These are phyloP conservation scores for Rapana venosa DNA, from an alignment of 2,888 invertebrate genomes.

Conservation along the genomic window DNA sequence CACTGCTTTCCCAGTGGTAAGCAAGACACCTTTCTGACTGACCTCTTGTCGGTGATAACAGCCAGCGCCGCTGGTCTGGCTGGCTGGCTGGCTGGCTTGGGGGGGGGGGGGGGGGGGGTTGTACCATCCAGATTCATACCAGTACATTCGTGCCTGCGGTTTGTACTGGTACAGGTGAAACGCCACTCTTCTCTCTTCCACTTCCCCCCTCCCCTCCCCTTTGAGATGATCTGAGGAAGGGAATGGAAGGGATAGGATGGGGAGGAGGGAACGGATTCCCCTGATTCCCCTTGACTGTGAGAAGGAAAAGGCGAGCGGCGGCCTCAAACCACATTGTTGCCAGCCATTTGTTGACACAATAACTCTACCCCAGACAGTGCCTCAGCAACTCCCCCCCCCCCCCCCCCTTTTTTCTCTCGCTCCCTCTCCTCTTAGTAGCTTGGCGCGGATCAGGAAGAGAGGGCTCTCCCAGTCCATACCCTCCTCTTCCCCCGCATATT, in stretches of 20 bases:
- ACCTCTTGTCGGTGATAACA: conserved; percentile 3
- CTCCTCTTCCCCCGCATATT: background rate
- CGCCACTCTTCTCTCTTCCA: too few species aligned
- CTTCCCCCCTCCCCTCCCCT: too few species aligned
- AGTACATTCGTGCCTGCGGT: too few species aligned
- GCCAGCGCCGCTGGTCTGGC: background rate
- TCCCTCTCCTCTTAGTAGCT: background rate
- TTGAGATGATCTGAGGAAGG: background rate
- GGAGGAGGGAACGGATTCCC: too few species aligned
- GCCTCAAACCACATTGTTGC: conserved; percentile 16
- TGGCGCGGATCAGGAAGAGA: background rate
- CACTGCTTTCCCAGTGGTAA: too few species aligned
- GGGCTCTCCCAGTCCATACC: background rate
- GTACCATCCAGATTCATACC: too few species aligned
- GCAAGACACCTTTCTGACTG: background rate
- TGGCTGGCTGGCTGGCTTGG: too few species aligned
- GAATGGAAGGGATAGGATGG: background rate
- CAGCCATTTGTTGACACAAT: conserved; percentile 34
- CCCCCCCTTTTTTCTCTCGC: background rate
- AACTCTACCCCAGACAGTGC: conserved; percentile 22
- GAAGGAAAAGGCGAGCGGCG: background rate
- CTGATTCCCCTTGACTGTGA: too few species aligned
- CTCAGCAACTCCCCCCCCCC: background rate
- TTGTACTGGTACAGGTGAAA: conserved; percentile 18
- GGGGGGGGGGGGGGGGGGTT: too few species aligned